Evolutionary conservation across 2,888 invertebrate species (phyloP), one percentile per base, ranked within the genome.

Genomic region (Parapristionchus giblindavisi): DNA sequence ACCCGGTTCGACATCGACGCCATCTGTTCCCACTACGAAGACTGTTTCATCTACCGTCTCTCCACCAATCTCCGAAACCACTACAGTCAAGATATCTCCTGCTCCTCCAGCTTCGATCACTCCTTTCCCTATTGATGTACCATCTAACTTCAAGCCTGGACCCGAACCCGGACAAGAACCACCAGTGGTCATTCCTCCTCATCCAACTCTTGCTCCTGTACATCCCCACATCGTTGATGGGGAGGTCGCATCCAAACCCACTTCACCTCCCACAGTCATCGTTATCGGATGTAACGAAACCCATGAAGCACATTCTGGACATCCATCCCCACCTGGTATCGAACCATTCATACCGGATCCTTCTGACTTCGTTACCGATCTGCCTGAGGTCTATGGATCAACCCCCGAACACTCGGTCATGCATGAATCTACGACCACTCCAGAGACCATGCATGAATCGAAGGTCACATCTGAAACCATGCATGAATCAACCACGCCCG

Each of bases 81-180:
- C n/a, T 40, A 27, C 43, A 11, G 43, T 14, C 43, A 11, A 24
- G 4, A 11, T 27, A 36, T 27, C 38, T 48, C n/a, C 29, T 54
- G 27, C 56, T 56, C 24, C 48, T 1, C 32, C 52, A 21, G 32
- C 32, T 36, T 52, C 68, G 3, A 21, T 48, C 29, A 71, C 70
- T 6, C 70, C 70, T 1, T 71, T 71, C 70, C 70, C 70, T 8
- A 71, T 71, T 32, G 70, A 71, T 27, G 70, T 54, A 17, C 70
- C 70, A 11, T 54, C 54, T 38, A 71, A 71, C 70, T 71, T 71
- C 56, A 32, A 54, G 14, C 54, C 56, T 38, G 56, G 38, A 27
- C 56, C 70, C 17, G 56, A 54, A 54, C 56, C 70, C 11, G 68
- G 68, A 1, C 68, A 68, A 1, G 68, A 68, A 27, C 32, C 51